These are phyloP conservation scores for Anoplolepis gracilipes DNA, from an alignment of 1,140 invertebrate genomes.

Conservation along the genomic window DNA sequence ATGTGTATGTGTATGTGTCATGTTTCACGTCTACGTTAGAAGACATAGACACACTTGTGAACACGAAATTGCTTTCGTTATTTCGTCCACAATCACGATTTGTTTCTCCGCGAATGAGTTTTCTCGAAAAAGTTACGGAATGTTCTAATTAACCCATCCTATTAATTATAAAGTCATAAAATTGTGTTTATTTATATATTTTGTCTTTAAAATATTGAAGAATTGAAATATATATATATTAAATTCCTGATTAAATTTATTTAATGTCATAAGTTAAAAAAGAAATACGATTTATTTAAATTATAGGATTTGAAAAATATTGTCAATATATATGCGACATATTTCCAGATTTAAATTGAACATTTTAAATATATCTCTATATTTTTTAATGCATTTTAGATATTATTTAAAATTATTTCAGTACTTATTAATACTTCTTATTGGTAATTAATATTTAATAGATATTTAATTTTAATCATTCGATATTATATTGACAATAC, in stretches of 20 bases:
- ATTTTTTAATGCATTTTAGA: background rate
- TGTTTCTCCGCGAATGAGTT: background rate
- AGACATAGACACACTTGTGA: background rate
- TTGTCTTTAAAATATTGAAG: background rate
- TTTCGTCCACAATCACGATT: background rate
- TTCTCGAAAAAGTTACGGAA: background rate
- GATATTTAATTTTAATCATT: no score
- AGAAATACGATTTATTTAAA: no score
- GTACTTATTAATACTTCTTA: no score
- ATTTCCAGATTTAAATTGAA: no score
- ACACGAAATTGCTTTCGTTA: constrained; percentile 18
- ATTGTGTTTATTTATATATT: background rate
- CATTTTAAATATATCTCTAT: background rate
- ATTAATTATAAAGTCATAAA: background rate
- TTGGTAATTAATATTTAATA: no score
- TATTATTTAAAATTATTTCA: no score
- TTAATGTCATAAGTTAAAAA: no score
- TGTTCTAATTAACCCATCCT: background rate
- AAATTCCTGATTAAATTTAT: no score
- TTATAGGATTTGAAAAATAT: no score
- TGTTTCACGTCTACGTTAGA: constrained; percentile 20
- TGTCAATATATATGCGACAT: no score
- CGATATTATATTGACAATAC: no score
- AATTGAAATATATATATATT: no score
- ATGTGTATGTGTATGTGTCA: background rate